Base-by-base conservation (phyloP, 2,113 vertebrate species). In the Phyllopteryx taeniolatus region DNA sequence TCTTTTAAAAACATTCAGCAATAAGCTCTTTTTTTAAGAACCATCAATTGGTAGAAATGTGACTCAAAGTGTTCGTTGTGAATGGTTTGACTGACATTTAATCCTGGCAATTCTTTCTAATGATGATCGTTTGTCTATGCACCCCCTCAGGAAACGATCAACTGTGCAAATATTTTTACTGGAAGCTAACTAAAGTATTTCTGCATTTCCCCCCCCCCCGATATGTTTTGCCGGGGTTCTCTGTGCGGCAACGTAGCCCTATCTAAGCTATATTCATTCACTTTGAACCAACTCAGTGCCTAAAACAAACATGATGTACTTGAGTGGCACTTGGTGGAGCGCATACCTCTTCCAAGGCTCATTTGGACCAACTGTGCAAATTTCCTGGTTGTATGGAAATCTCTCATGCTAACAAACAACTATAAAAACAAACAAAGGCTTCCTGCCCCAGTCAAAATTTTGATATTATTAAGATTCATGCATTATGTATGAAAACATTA, bases 81-180 rank as follows among this genome's bases (percentile, higher is more conserved):
- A 61, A 61, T 61, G 31, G 31, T 33, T 61, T 61, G 59, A 61
- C 6, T 61, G 59, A 61, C 59, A 61, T 61, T 61, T 35, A 35
- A 35, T 61, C 59, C 2, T 61, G 59, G 33, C 78, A 54, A 53
- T 72, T 74, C 68, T 72, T 53, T 61, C 51, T 81, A 85, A 88
- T 87, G 85, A 75, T 80, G 80, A 87, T 85, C 86, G 83, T 89
- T 85, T 80, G 78, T 82, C 70, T 86, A 78, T 61, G 59, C 31
- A 61, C 14, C 72, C 73, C 72, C 78, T 82, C 75, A 53, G 78
- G 72, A 76, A 77, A 76, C 54, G 27, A 89, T 83, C 85, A 85
- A 87, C 87, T 84, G 83, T 68, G 60, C 68, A 79, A 83, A 85
- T 87, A 77, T 85, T 89, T 81, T 85, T 67, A 57, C 77, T 90